Evolutionary conservation across 2,888 invertebrate species (phyloP), one percentile per base, ranked within the genome.

Genomic region (Drosophila rubida): DNA sequence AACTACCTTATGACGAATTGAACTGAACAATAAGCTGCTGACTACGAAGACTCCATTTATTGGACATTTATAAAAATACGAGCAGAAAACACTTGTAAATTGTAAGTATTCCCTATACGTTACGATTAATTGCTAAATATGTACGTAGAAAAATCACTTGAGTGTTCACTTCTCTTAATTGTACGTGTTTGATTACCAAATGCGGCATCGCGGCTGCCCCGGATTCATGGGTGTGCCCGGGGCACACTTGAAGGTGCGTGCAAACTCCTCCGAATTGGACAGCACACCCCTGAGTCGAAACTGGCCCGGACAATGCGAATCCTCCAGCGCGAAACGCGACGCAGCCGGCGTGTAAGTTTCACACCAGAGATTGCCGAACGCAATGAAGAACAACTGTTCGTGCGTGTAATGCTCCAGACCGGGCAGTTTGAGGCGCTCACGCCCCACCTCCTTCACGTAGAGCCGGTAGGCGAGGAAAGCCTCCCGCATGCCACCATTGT

Each of bases 281-380:
- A 96, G 90, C 0, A 95, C 94, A 0, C 95, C 96, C 30, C 93
- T 93, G 0, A 96, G 94, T 19, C 96, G 92, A 68, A 96, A 93
- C 74, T 93, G 93, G 23, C 95, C 95, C 0, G 97, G 97, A 65
- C 95, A 94, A 85, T 97, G 96, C 48, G 95, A 94, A 79, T 96
- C 96, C 61, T 94, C 93, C 2, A 96, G 89, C 64, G 95, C 95
- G 74, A 93, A 93, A 44, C 93, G 92, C 7, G 95, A 90, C 0
- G 95, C 94, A 27, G 94, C 94, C 23, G 92, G 92, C 32, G 95
- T 95, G 71, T 94, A 94, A 27, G 95, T 94, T 89, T 97, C 96
- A 90, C 97, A 97, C 97, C 97, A 97, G 9, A 97, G 93, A 91
- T 96, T 97, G 35, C 95, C 96, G 91, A 95, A 97, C 0, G 96